These are phyloP conservation scores for Corythucha ciliata DNA, from an alignment of 2,888 invertebrate species.

Conservation along the genomic window DNA sequence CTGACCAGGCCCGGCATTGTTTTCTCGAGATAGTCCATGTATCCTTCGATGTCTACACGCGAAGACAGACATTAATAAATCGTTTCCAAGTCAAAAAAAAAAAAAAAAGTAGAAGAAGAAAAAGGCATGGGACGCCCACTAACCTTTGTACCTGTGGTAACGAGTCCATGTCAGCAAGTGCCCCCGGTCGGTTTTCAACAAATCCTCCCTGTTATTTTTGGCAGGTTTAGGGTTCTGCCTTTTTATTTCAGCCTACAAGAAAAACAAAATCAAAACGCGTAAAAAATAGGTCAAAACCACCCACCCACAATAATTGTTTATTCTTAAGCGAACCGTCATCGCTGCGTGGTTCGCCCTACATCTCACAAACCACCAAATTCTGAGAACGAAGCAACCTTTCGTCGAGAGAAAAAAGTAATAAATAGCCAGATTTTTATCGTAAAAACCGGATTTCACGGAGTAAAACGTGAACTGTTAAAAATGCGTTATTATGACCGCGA, in stretches of 20 bases:
- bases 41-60: slow-evolving; percentile 53
- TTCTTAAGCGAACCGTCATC: too few species aligned
- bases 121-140: background rate
- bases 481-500: too few species aligned
- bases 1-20: slow-evolving; percentile 57
- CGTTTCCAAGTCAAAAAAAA: background rate
- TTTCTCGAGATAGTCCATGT: slow-evolving; percentile 57
- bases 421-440: too few species aligned
- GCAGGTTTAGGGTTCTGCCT: slow-evolving; percentile 55
- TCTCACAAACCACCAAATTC: too few species aligned
- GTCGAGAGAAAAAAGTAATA: background rate
- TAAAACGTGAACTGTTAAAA: background rate
- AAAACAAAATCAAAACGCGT: background rate
- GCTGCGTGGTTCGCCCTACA: too few species aligned
- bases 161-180: slow-evolving; percentile 62
- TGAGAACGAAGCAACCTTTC: too few species aligned
- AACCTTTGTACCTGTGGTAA: slow-evolving; percentile 56
- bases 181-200: slow-evolving; percentile 49
- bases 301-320: too few species aligned
- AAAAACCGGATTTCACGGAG: background rate
- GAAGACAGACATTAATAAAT: background rate
- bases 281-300: too few species aligned
- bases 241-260: slow-evolving; percentile 52
- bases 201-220: slow-evolving; percentile 51
- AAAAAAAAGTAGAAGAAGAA: background rate